Conservation (phyloP, 2,797 vertebrate species). For the Diceros bicornis region DNA sequence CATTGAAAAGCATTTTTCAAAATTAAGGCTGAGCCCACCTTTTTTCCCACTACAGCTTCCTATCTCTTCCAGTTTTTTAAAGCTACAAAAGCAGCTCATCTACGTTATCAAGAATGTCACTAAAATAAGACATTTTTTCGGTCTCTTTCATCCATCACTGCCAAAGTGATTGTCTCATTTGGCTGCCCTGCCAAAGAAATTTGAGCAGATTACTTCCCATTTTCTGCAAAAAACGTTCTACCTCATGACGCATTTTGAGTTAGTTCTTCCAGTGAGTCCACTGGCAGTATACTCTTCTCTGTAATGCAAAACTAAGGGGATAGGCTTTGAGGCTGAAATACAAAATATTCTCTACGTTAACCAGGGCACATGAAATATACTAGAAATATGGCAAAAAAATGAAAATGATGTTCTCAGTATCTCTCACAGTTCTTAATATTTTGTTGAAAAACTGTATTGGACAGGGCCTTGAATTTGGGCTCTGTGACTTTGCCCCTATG, state of each 20-base stretch:
- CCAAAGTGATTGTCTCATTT: not conserved
- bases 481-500: not conserved
- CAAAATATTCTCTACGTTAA: not conserved
- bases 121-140: constrained; percentile 5
- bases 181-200: not conserved
- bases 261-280: not conserved
- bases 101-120: constrained; percentile 7
- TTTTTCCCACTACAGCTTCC: not conserved
- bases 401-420: not conserved
- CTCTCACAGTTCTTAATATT: not conserved
- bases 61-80: not conserved
- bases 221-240: not conserved
- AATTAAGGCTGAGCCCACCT: not conserved
- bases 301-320: not conserved
- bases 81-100: not conserved
- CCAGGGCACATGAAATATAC: not conserved
- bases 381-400: not conserved
- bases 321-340: not conserved
- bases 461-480: not conserved
- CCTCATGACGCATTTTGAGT: not conserved
- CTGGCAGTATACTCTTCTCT: not conserved
- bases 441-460: not conserved
- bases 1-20: not conserved
- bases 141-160: not conserved
- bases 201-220: not conserved